Base-by-base conservation (phyloP, 2,888 invertebrate species). In the Rapana venosa region DNA sequence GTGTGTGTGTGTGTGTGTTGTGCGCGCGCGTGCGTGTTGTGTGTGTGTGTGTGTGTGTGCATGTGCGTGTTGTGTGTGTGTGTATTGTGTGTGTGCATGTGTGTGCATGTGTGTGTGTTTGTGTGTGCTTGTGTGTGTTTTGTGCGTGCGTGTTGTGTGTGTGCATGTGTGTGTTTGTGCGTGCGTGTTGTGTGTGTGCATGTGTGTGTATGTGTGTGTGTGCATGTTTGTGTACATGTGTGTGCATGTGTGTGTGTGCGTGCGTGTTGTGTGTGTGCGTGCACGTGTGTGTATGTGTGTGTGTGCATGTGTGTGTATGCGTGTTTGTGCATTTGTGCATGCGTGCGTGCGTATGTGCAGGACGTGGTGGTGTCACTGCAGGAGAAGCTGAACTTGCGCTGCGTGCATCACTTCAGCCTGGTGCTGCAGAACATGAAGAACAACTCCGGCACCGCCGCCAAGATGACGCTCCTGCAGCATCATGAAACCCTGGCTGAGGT, bases 401-500 rank as follows among this genome's bases (percentile, higher is more conserved):
- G 98, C 87, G 97, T 97, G 13, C 98, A 98, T 94, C 98, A 98
- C 96, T 99, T 98, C 96, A 98, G 98, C 92, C 97, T 99, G 92
- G 98, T 98, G 79, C 97, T 98, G 92, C 98, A 98, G 96, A 98
- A 98, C 95, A 98, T 98, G 91, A 98, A 98, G 97, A 98, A 98
- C 94, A 97, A 98, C 92, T 97, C 98, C 93, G 97, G 98, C 92
- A 97, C 98, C 93, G 97, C 98, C 92, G 98, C 98, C 95, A 98
- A 98, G 95, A 97, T 99, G 92, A 98, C 98, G 20, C 96, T 98
- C 36, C 96, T 99, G 92, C 98, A 98, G 96, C 98, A 98, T 0
- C 97, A 97, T 94, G 98, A 98, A 95, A 97, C 98, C 20, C 97
- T 99, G 93, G 98, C 98, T n/a, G 97, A 98, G 97, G 98, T 98